Evolutionary conservation across 2,797 vertebrate genomes (phyloP), one percentile per base, ranked within the genome.

Genomic region (Chromis chromis): DNA sequence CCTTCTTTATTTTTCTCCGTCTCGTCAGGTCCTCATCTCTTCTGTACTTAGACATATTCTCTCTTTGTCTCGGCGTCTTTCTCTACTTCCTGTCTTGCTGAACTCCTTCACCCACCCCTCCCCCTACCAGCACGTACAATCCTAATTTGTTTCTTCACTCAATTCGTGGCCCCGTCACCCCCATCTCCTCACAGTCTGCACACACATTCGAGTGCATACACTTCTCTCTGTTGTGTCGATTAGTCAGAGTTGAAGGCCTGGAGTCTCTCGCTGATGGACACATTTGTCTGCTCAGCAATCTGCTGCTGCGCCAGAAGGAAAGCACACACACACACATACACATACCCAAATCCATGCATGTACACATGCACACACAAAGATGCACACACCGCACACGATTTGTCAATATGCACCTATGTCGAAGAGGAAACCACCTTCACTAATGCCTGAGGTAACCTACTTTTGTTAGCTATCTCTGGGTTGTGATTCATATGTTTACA

Each of bases 221-320:
- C 53, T 70, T 74, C 53, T 72, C 61, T 81, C 64, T 68, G 62
- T 75, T 81, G 52, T 88, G 85, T 87, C 63, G 81, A 90, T 91
- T 88, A 84, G 86, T 88, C 81, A 88, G 85, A 85, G 79, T 58
- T 83, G 78, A 87, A 88, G 78, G 83, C 88, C 82, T 81, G 76
- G 56, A 88, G 89, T 84, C 72, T 87, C 62, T 80, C 42, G 74
- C 81, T 90, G 90, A 92, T 85, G 84, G 90, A 91, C 87, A 89
- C 79, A 83, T 92, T 90, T 92, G 90, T 89, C 82, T 84, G 77
- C 85, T 94, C 90, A 93, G 92, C 91, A 90, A 85, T 91, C 86
- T 88, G 81, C 88, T 72, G 63, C 66, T 71, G 33, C 19, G 81
- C 86, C 81, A 65, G 78, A 77, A 87, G 81, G 74, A 63, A 65